phyloP scores from a whole-genome alignment of 2,888 invertebrate genomes.

The Philhelius pedissequus region DNA sequence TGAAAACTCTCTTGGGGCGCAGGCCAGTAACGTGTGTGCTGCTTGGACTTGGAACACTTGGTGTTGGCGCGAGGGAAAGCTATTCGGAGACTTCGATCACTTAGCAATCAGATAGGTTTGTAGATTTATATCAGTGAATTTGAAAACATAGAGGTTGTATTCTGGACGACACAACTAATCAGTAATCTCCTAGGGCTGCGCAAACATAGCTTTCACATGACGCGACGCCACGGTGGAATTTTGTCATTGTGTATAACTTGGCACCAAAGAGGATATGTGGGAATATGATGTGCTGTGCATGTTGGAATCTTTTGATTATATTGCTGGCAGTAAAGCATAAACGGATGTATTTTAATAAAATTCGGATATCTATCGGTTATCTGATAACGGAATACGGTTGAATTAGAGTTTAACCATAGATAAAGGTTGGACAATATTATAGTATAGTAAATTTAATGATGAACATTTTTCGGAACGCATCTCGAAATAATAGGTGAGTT shows the following conservation, averaged over 20 bases:
- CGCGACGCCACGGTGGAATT: constrained; percentile 48
- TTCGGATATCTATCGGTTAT: no score
- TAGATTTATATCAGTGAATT: constrained; percentile 56
- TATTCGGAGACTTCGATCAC: constrained; percentile 56
- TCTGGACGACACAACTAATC: constrained; percentile 43
- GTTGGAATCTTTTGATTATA: neutral
- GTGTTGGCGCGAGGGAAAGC: constrained; percentile 28
- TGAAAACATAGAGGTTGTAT: constrained; percentile 47
- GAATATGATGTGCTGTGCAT: neutral
- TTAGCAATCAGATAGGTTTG: constrained; percentile 49
- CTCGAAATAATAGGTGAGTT: no score
- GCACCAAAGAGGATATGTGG: constrained; percentile 12
- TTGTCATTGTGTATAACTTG: constrained; percentile 20
- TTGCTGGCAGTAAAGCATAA: neutral
- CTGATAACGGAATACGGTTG: no score
- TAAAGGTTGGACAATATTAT: no score
- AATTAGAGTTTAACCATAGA: no score
- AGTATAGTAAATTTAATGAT: no score
- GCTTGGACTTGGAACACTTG: constrained; percentile 2
- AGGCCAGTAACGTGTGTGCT: constrained; percentile 21
- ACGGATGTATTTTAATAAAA: neutral
- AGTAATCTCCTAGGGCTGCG: constrained; percentile 39
- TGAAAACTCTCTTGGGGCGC: constrained; percentile 37
- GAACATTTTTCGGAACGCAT: no score
- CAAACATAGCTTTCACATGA: constrained; percentile 45